Conservation (phyloP, 2,888 invertebrate genomes). For the Litoditis marina region DNA sequence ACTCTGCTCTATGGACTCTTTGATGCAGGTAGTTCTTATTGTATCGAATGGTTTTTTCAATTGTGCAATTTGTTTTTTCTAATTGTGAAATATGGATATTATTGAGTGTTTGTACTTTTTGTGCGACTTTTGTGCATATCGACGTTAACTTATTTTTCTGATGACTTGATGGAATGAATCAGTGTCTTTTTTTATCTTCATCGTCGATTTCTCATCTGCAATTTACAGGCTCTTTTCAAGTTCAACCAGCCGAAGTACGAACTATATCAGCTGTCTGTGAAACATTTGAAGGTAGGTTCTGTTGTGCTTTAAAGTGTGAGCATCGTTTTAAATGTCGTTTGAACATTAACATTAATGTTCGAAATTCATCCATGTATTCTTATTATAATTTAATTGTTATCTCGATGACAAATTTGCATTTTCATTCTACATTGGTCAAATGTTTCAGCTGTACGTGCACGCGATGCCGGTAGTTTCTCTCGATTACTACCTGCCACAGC, state of each 20-base stretch:
- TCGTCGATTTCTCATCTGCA: no score
- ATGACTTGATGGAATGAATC: neutral
- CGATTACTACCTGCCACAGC: constrained; percentile 34
- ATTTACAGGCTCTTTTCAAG: constrained; percentile 30
- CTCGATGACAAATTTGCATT: no score
- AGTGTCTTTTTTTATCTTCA: neutral
- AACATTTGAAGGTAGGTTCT: constrained; percentile 27
- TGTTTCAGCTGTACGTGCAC: constrained; percentile 30
- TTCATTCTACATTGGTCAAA: no score
- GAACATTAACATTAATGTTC: no score
- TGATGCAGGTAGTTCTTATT: constrained; percentile 17
- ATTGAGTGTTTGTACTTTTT: no score
- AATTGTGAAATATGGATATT: no score
- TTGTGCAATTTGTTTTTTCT: no score
- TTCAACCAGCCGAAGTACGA: constrained; percentile 21
- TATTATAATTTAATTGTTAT: no score
- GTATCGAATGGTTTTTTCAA: no score
- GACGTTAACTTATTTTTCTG: neutral
- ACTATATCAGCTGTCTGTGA: constrained; percentile 8
- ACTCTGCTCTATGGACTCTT: constrained; percentile 37
- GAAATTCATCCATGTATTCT: no score
- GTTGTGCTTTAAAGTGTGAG: neutral
- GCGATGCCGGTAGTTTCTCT: constrained; percentile 32
- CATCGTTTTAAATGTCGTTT: neutral
- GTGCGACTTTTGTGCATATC: no score